A percentile compares a stretch with the other conserved stretches of the same genome.
These are phyloP conservation scores for human DNA, from an alignment of 2,113 vertebrate genomes.

Conservation along the genomic window GRCh38 chr11:48239501-48240000, in stretches of 20 bases:
- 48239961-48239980: too few relatives aligned
- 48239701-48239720: not conserved
- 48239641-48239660: too few relatives aligned
- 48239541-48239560: not conserved
- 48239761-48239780: not conserved
- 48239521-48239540: not conserved
- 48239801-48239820: not conserved
- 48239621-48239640: too few relatives aligned
- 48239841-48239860: too few relatives aligned
- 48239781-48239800: too few relatives aligned
- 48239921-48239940: too few relatives aligned
- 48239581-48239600: not conserved
- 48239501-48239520: not conserved
- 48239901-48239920: too few relatives aligned
- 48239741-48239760: not conserved
- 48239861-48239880: too few relatives aligned
- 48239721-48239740: not conserved
- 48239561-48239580: not conserved
- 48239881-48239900: too few relatives aligned
- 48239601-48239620: not conserved
- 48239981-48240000: too few relatives aligned
- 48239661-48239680: not conserved
- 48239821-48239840: too few relatives aligned
- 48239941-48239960: too few relatives aligned
- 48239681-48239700: not conserved